Conservation (phyloP, 2,888 invertebrate genomes). For the Lasius fuliginosus region DNA sequence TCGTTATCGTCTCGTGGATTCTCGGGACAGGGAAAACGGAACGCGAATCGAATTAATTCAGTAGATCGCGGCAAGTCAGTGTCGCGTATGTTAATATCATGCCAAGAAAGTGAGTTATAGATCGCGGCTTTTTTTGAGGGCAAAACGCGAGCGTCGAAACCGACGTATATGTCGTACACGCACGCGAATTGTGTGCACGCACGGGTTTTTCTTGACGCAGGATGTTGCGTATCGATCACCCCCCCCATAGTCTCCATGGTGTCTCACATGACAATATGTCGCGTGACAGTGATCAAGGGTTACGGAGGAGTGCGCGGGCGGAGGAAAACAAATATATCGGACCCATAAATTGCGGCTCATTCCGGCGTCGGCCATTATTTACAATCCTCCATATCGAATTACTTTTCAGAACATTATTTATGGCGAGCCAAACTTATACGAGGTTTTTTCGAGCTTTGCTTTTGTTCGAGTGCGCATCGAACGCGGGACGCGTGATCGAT, state of each 20-base stretch:
- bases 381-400: constrained; percentile 56
- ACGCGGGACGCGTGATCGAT: constrained; percentile 46
- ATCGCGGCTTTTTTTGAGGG: constrained; percentile 67
- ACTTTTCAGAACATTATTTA: constrained; percentile 54
- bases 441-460: constrained; percentile 48
- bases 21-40: neutral
- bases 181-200: constrained; percentile 63
- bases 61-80: constrained; percentile 76
- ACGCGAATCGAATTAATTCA: constrained; percentile 13
- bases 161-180: constrained; percentile 44
- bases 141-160: constrained; percentile 38
- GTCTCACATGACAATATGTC: constrained; percentile 71
- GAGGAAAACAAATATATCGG: constrained; percentile 61
- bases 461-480: constrained; percentile 51
- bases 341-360: constrained; percentile 53
- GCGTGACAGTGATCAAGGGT: constrained; percentile 76
- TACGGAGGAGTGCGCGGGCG: constrained; percentile 55
- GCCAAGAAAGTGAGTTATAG: constrained; percentile 76
- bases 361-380: constrained; percentile 49
- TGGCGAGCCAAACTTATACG: constrained; percentile 51
- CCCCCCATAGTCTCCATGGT: constrained; percentile 15
- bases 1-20: neutral
- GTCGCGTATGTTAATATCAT: constrained; percentile 74
- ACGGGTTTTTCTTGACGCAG: constrained; percentile 60
- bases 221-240: constrained; percentile 70